Evolutionary conservation across 2,888 invertebrate genomes (phyloP).

Genomic region (Phalera bucephala): DNA sequence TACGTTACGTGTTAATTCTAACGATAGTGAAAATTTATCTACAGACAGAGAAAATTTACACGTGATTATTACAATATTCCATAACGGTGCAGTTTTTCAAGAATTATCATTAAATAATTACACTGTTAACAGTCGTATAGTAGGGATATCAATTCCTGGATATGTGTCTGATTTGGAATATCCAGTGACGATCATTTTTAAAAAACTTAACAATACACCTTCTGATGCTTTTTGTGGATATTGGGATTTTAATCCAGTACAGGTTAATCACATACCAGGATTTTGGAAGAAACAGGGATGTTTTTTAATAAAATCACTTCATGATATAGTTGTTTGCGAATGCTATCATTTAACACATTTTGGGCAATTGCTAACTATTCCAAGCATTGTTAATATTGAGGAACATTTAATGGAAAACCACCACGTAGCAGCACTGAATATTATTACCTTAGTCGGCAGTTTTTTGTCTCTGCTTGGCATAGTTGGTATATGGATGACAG

Average conservation of each 20-base stretch:
- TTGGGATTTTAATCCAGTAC: conserved; percentile 77
- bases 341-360: conserved; percentile 85
- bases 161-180: conserved; percentile 78
- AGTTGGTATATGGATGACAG: conserved; percentile 82
- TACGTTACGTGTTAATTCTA: conserved; percentile 48
- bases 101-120: conserved; percentile 52
- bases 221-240: conserved; percentile 72
- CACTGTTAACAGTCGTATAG: conserved; percentile 72
- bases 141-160: conserved; percentile 84
- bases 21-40: conserved; percentile 26
- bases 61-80: conserved; percentile 78
- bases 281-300: conserved; percentile 84
- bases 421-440: conserved; percentile 75
- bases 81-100: conserved; percentile 81
- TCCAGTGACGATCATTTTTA: conserved; percentile 80
- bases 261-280: conserved; percentile 44
- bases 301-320: conserved; percentile 47
- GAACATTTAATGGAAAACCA: conserved; percentile 26
- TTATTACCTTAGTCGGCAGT: conserved; percentile 83
- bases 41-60: conserved; percentile 39
- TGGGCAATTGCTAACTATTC: conserved; percentile 77
- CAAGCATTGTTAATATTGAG: conserved; percentile 21
- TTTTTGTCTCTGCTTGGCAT: conserved; percentile 83
- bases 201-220: conserved; percentile 35
- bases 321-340: conserved; percentile 60